Evolutionary conservation across 2,888 invertebrate species (phyloP), one percentile per base, ranked within the genome.

Genomic region (Eurois occulta): DNA sequence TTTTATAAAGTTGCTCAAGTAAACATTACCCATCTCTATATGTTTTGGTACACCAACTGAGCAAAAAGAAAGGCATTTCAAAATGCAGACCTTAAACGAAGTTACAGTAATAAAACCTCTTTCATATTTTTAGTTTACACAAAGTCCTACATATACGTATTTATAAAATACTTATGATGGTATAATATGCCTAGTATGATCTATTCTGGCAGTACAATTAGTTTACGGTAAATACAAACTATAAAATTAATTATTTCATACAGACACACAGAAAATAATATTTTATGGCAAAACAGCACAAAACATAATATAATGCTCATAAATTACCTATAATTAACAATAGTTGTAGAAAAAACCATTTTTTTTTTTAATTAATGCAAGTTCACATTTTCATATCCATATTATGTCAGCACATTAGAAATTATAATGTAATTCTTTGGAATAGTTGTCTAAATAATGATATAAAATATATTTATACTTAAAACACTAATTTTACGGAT

Each of bases 241-340:
- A 81, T 74, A 75, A 69, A 78, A 75, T 62, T 70, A 79, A 64
- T 81, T 78, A 75, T 72, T 78, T 71, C 66, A 70, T 79, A 83
- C 73, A 78, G 83, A 85, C 81, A 85, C 87, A 88, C 78, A 68
- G 60, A 85, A 82, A 70, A 80, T 78, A 82, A 48, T 82, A 85
- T 83, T 85, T 80, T 78, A 87, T 75, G 83, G 87, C 72, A 88
- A 74, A 87, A 87, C 88, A 83, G 85, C 85, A 87, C 83, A 87
- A 88, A 84, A 81, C 70, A 80, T 85, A 88, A 81, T 83, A 88
- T 84, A 90, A 86, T 86, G 83, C 79, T 77, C 80, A 88, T 89
- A 91, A 91, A 90, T 91, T 90, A 91, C 88, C 83, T 90, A 91
- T 75, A 87, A 86, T 88, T 89, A 89, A 90, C 86, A 90, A 87